Base-by-base conservation (phyloP, 2,113 vertebrate species). In the Prolemur simus region DNA sequence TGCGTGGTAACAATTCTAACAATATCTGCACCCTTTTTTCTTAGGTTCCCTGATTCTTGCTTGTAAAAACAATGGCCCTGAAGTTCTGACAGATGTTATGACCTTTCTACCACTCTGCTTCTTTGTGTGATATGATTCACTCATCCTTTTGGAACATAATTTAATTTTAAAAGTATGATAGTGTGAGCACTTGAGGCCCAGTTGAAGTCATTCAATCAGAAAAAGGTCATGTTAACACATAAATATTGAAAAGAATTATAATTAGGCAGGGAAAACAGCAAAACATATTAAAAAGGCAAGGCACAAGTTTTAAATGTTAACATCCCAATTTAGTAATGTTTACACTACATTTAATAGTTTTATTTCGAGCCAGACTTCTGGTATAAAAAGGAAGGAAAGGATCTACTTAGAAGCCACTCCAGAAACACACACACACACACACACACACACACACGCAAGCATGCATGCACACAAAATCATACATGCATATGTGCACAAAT, bases 211-310 rank as follows among this genome's bases (percentile, higher is more conserved):
- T 97, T 97, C 95, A 98, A 97, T 98, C 96, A 98, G 98, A 93
- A 97, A 99, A 98, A 98, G 98, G 98, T 98, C 98, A 98, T 42
- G 97, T 97, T 98, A 98, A 97, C 97, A 98, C 82, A 87, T 98
- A 98, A 98, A 98, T 98, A 98, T 98, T 98, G 97, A 98, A 97
- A 98, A 98, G 96, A 97, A 98, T 95, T 93, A 97, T 98, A 98
- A 98, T 98, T 98, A 97, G 89, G 68, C 64, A 98, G 97, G 89
- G 97, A 98, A 98, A 98, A 98, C 92, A 98, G 94, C 96, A 98
- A 98, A 98, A 98, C 97, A 98, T 68, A 97, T 98, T 98, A 90
- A 98, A 97, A 96, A 94, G 82, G 81, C 97, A 98, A 80, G 56
- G 97, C 96, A 96, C 88, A 97, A 97, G 98, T 98, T 98, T 98